These are phyloP conservation scores for Ephydatia muelleri DNA, from an alignment of 37 sponge, comb jelly and placozoan species.

Conservation along the genomic window DNA sequence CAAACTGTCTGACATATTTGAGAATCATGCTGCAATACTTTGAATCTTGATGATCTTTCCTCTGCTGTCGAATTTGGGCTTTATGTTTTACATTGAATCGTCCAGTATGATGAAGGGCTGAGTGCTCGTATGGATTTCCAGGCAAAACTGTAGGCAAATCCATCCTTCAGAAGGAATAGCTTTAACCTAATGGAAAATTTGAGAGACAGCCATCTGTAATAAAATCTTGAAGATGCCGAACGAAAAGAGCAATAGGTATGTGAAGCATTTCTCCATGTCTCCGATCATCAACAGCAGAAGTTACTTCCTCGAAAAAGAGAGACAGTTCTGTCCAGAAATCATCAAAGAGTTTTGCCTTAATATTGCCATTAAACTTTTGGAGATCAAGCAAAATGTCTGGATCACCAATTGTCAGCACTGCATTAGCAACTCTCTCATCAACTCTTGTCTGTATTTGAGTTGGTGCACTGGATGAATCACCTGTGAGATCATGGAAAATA, in stretches of 20 bases:
- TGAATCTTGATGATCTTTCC: slow-evolving; percentile 4
- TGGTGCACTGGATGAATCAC: not conserved
- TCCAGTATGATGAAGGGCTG: slow-evolving; percentile 10
- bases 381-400: slow-evolving; percentile 21
- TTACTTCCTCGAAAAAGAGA: not conserved
- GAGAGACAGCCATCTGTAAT: slow-evolving; percentile 1
- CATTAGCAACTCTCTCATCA: slow-evolving; percentile 4
- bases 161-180: slow-evolving; percentile 20
- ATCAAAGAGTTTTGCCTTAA: slow-evolving; percentile 11
- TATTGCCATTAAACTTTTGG: not conserved
- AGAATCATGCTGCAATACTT: slow-evolving; percentile 9
- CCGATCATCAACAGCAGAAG: slow-evolving; percentile 16
- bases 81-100: no score
- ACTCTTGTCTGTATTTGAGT: not conserved
- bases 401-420: not conserved
- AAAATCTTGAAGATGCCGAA: slow-evolving; percentile 14
- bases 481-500: slow-evolving; percentile 1
- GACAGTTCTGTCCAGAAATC: slow-evolving; percentile 2
- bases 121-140: slow-evolving; percentile 10
- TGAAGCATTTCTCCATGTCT: slow-evolving; percentile 20
- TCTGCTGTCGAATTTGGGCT: slow-evolving; percentile 3
- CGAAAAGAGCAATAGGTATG: slow-evolving; percentile 32
- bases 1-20: not conserved
- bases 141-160: slow-evolving; percentile 34
- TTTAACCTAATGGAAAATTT: not conserved